Evolutionary conservation across 1,140 invertebrate genomes (phyloP), one percentile per base, ranked within the genome.

Genomic region (Drepana arcuata): DNA sequence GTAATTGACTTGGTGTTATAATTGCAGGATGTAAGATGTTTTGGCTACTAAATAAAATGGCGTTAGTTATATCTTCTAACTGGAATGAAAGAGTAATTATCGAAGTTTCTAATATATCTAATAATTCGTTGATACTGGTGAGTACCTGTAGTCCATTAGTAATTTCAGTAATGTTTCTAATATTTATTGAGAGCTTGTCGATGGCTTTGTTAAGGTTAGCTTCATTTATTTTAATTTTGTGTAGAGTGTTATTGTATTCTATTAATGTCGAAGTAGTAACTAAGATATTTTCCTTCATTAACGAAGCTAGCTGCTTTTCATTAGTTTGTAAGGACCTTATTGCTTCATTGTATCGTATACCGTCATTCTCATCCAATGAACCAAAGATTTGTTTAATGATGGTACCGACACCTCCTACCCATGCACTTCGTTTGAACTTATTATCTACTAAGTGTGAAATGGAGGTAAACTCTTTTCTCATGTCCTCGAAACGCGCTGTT

Each of bases 361-460:
- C 46, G 25, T 55, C 52, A 25, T 44, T 13, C 31, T 56, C 52
- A 30, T 56, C 43, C n/a, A 56, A 29, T 12, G 40, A 38, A 7
- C 52, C 52, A 16, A 56, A 50, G 4, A 56, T 32, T 13, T 36
- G 34, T 39, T 56, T 56, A 0, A 48, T 15, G 7, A 41, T 11
- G 2, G 37, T 34, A 5, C 52, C 48, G 28, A 45, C 12, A n/a
- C 34, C 45, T 3, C 36, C 32, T 21, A 57, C 37, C 45, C 45
- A 52, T 12, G 45, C 34, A 16, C 14, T 23, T 7, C 48, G 38
- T 25, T 41, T 51, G 3, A 12, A 15, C 30, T 39, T 34, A 21
- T 36, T 38, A 2, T 40, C 27, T 2, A 44, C 2, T n/a, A 56
- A 23, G 38, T 50, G 38, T 6, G 41, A 41, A n/a, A 50, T 41